Evolutionary conservation across 1,140 invertebrate species (phyloP).

Genomic region (Pissodes strobi): DNA sequence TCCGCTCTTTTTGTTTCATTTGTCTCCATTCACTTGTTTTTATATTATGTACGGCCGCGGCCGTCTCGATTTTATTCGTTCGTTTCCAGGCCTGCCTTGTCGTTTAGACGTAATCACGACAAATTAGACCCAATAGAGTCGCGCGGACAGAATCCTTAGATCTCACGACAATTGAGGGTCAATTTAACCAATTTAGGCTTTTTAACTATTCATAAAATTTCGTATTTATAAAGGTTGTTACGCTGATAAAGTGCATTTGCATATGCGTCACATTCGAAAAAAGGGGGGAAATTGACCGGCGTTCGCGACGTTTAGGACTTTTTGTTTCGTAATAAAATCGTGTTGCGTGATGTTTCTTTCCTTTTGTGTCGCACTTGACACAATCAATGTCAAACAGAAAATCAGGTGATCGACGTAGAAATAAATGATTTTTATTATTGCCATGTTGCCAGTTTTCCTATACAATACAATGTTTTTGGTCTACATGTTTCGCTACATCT

Average conservation of each 20-base stretch:
- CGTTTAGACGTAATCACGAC: slow-evolving; percentile 30
- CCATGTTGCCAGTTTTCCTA: too few species aligned
- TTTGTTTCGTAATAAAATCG: too few species aligned
- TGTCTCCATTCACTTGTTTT: slow-evolving; percentile 14
- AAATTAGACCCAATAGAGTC: slow-evolving; percentile 29
- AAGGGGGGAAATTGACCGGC: slow-evolving; percentile 17
- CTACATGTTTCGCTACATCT: too few species aligned
- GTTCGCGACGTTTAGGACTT: too few species aligned
- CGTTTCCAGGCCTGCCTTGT: slow-evolving; percentile 17
- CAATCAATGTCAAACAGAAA: too few species aligned
- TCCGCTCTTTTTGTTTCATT: slow-evolving; percentile 11
- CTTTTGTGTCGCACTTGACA: too few species aligned
- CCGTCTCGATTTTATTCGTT: slow-evolving; percentile 19
- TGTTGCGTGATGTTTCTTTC: too few species aligned
- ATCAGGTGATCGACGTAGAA: too few species aligned
- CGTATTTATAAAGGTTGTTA: slow-evolving; percentile 33
- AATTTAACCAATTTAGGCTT: slow-evolving; percentile 32
- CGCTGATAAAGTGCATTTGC: slow-evolving; percentile 30
- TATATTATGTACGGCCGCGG: too few species aligned
- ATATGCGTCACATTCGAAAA: slow-evolving; percentile 21
- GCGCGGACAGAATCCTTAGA: slow-evolving; percentile 24
- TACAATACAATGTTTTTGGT: too few species aligned
- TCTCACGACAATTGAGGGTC: slow-evolving; percentile 32
- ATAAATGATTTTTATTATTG: too few species aligned
- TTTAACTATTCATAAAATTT: slow-evolving; percentile 35